These are phyloP conservation scores for Perdita meconis DNA, from an alignment of 2,888 invertebrate genomes.

Conservation along the genomic window DNA sequence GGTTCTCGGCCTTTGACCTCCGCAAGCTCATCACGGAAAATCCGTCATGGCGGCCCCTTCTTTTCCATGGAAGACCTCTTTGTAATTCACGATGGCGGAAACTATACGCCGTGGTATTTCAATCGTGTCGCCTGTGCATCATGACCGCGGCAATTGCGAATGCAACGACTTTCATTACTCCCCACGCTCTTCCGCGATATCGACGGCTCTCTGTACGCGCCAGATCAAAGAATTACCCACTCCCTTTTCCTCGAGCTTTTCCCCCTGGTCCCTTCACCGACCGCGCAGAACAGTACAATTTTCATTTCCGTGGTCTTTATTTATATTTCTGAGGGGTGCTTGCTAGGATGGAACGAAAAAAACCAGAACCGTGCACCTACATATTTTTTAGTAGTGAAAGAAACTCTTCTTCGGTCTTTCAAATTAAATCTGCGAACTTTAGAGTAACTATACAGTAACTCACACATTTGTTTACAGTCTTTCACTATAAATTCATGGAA, in stretches of 20 bases:
- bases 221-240: constrained; percentile 20
- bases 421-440: too few species aligned
- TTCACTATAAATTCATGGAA: too few species aligned
- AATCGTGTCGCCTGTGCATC: constrained; percentile 50
- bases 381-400: too few species aligned
- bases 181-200: constrained; percentile 36
- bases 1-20: constrained; percentile 58
- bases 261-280: not conserved
- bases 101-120: constrained; percentile 70
- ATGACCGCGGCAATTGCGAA: constrained; percentile 46
- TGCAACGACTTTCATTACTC: constrained; percentile 58
- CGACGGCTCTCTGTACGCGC: constrained; percentile 32
- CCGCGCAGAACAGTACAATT: not conserved
- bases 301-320: too few species aligned
- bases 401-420: too few species aligned
- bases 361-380: too few species aligned
- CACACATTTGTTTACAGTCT: too few species aligned
- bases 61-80: constrained; percentile 68
- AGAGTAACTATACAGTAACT: too few species aligned
- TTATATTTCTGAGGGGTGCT: too few species aligned
- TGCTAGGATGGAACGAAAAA: too few species aligned
- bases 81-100: constrained; percentile 70
- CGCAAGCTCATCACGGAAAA: constrained; percentile 58
- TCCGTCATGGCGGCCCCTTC: constrained; percentile 53
- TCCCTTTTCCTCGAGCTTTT: constrained; percentile 17